Percentiles rank a stretch among this genome's conserved stretches.
phyloP scores from a whole-genome alignment of 1,140 invertebrate genomes.

The Pseudobourletiella spinata region DNA sequence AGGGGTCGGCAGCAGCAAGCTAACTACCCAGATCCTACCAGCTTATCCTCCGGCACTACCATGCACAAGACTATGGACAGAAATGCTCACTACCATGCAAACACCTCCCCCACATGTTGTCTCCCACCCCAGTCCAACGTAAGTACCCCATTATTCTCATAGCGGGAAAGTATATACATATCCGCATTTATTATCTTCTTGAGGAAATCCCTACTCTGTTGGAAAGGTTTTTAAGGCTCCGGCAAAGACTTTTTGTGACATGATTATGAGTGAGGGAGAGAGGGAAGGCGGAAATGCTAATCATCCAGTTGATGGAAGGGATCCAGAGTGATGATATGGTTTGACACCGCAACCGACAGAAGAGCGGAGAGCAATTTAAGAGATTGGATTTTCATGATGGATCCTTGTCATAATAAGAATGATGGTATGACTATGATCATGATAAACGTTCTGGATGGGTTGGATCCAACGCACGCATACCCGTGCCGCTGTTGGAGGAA shows the following conservation, averaged over 20 bases:
- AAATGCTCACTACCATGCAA: constrained; percentile 12
- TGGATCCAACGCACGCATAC: too few relatives aligned
- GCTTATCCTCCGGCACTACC: neutral
- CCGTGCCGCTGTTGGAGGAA: too few relatives aligned
- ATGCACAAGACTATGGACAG: constrained; percentile 5
- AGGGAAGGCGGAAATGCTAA: neutral
- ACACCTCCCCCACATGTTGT: constrained; percentile 22
- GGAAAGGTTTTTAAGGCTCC: too few relatives aligned
- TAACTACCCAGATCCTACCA: neutral
- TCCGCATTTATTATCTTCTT: too few relatives aligned
- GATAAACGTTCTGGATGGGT: too few relatives aligned
- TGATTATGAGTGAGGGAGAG: neutral
- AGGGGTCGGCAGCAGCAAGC: neutral
- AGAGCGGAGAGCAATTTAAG: constrained; percentile 5
- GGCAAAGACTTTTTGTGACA: too few relatives aligned
- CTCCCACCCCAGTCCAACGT: constrained; percentile 26
- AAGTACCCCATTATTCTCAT: neutral
- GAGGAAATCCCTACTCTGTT: too few relatives aligned
- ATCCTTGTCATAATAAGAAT: neutral
- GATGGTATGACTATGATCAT: neutral
- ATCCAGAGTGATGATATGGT: neutral
- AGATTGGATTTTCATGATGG: constrained; percentile 16
- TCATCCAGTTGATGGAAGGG: neutral
- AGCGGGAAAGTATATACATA: too few relatives aligned
- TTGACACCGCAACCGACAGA: neutral